Base-by-base conservation (phyloP, 2,113 vertebrate species). In the Zootoca vivipara region DNA sequence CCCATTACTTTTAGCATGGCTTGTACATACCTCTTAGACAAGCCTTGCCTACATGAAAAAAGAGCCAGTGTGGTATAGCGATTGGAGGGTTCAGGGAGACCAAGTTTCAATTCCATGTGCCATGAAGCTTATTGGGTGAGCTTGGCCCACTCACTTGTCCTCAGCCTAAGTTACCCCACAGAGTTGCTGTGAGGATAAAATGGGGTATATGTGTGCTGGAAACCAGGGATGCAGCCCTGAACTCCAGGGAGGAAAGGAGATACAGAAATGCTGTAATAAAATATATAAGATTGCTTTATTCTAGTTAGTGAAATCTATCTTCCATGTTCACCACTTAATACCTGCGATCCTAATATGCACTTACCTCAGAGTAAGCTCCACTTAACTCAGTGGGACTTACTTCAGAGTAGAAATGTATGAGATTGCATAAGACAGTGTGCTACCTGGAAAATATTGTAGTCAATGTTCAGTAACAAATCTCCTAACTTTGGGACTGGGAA, bases 401-500 rank as follows among this genome's bases (percentile, higher is more conserved):
- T 70, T 70, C 69, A 30, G 26, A 70, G 69, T 30, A 70, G 69
- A 70, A 28, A 70, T 70, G 69, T 1, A 30, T 70, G 30, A 26
- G 28, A 24, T 30, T 26, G 67, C 26, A 30, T 30, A 18, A 30
- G 73, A 8, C 20, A 35, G 22, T 40, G 72, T 40, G 20, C 24
- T 77, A n/a, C 13, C 8, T 58, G 26, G 81, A 38, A 30, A 82
- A 67, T 86, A 85, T 65, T 73, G 69, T 42, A 10, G 40, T 18
- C 0, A 0, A 22, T 78, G 58, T 78, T 0, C 85, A 86, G 88
- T 90, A 84, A 16, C 4, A 89, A 13, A 35, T 18, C 52, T 67
- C 38, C n/a, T 64, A 62, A 83, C 33, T 24, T 84, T 73, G 35
- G 89, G 12, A 85, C 42, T 80, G 73, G 72, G 90, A 58, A 91